A percentile compares a stretch with the other conserved stretches of the same genome.
phyloP scores from a whole-genome alignment of 2,113 vertebrate species.

The Salvator merianae region DNA sequence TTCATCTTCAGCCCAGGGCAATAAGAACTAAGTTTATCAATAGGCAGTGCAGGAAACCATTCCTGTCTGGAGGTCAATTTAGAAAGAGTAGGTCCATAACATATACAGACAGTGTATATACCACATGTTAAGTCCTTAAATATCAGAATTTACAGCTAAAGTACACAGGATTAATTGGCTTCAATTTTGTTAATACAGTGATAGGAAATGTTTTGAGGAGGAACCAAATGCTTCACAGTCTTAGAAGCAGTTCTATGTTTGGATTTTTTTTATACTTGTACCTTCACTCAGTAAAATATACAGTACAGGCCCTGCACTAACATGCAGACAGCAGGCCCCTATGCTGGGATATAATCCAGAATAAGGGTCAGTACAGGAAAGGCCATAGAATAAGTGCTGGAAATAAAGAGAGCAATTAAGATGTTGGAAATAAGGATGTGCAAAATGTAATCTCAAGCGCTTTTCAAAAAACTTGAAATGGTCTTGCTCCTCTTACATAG shows the following conservation, averaged over 20 bases:
- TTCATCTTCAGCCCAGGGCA: background rate
- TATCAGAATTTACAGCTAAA: background rate
- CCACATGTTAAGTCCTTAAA: background rate
- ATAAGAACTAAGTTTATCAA: background rate
- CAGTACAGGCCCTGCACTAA: background rate
- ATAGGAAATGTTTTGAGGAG: background rate
- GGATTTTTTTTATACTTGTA: background rate
- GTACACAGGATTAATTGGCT: background rate
- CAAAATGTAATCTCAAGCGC: too few species aligned
- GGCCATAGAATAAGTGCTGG: too few species aligned
- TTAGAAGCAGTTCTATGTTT: background rate
- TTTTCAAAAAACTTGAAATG: too few species aligned
- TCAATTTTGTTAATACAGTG: background rate
- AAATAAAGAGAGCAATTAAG: too few species aligned
- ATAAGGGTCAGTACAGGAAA: too few species aligned
- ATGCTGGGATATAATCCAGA: too few species aligned
- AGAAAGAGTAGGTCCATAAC: background rate
- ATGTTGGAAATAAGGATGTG: too few species aligned
- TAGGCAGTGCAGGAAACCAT: background rate
- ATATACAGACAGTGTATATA: too few species aligned
- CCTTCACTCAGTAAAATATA: background rate
- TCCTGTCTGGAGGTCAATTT: background rate
- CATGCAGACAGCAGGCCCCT: too few species aligned
- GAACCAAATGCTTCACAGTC: background rate
- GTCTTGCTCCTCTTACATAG: too few species aligned